Conservation (phyloP, 2,113 vertebrate genomes). For the Sceloporus undulatus region DNA sequence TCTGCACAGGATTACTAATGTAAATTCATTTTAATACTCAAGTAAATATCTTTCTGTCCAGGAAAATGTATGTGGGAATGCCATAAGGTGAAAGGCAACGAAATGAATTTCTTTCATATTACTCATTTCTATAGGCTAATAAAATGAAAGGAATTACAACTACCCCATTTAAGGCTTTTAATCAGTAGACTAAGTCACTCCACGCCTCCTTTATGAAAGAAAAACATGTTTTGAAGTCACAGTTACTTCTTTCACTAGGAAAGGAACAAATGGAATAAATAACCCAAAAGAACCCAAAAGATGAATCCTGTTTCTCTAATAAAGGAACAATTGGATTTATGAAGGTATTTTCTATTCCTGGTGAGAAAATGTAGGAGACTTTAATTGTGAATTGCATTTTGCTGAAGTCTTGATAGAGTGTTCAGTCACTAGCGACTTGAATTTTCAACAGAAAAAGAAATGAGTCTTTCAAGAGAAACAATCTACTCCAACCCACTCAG, state of each 20-base stretch:
- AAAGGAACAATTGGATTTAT: conserved; percentile 67
- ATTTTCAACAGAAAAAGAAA: conserved; percentile 61
- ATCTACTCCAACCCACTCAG: conserved; percentile 74
- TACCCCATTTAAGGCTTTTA: conserved; percentile 60
- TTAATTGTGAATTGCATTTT: conserved; percentile 73
- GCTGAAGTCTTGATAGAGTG: conserved; percentile 71
- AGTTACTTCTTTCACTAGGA: conserved; percentile 56
- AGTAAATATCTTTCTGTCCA: conserved; percentile 36
- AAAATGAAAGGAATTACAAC: conserved; percentile 75
- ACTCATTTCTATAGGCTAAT: conserved; percentile 50
- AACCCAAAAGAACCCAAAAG: conserved; percentile 48
- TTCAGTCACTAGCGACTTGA: conserved; percentile 72
- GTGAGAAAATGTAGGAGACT: conserved; percentile 67
- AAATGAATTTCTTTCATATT: conserved; percentile 68
- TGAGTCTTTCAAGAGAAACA: conserved; percentile 74
- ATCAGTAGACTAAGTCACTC: conserved; percentile 62
- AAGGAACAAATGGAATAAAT: conserved; percentile 54
- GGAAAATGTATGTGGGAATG: conserved; percentile 42
- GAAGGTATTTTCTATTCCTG: conserved; percentile 68
- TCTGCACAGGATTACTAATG: neutral
- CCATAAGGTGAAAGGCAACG: conserved; percentile 61
- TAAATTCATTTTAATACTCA: neutral
- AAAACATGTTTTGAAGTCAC: conserved; percentile 56
- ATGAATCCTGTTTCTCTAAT: conserved; percentile 43
- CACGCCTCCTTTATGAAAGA: conserved; percentile 64